phyloP scores from a whole-genome alignment of 2,888 invertebrate genomes.

The Cephus rjabovi region DNA sequence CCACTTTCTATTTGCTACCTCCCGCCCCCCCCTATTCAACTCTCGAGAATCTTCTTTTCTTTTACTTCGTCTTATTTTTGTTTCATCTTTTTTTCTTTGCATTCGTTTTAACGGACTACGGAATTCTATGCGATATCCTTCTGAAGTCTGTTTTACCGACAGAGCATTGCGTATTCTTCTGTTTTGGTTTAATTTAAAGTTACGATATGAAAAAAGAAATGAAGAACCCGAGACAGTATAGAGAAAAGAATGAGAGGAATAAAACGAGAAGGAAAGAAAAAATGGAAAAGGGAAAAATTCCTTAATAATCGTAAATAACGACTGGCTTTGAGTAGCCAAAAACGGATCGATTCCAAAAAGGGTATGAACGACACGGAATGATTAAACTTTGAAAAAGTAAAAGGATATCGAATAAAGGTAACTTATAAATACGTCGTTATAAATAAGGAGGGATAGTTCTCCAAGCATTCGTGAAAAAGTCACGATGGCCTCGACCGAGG shows the following conservation, averaged over 20 bases:
- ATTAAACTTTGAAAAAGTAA: not conserved
- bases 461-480: not conserved
- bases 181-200: no score
- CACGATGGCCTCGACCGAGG: slow-evolving; percentile 12
- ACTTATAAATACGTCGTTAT: not conserved
- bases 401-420: not conserved
- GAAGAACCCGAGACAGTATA: no score
- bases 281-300: not conserved
- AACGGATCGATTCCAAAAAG: not conserved
- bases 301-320: not conserved
- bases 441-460: not conserved
- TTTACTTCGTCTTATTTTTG: not conserved
- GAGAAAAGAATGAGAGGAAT: no score
- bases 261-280: not conserved
- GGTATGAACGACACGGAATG: not conserved
- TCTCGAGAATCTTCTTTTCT: slow-evolving; percentile 13
- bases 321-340: not conserved
- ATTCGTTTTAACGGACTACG: not conserved
- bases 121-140: not conserved
- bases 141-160: no score
- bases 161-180: no score
- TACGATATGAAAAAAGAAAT: no score
- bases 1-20: slow-evolving; percentile 8
- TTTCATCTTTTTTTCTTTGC: not conserved
- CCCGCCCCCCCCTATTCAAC: not conserved